These are phyloP conservation scores for Drosophila bocqueti DNA, from an alignment of 1,140 invertebrate genomes.

Conservation along the genomic window DNA sequence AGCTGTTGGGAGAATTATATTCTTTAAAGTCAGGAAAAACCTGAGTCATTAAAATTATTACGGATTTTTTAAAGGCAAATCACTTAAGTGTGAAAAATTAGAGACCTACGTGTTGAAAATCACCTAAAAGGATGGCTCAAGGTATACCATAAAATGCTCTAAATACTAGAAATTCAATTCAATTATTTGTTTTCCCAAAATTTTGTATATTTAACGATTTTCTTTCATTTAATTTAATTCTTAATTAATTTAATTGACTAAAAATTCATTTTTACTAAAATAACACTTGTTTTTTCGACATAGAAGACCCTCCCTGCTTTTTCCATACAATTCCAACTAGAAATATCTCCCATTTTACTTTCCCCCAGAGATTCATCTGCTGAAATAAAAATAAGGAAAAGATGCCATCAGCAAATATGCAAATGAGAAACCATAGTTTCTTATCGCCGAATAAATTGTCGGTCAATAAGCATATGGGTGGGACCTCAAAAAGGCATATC, in stretches of 20 bases:
- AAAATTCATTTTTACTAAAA: not conserved
- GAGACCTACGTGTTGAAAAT: not conserved
- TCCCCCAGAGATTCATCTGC: not conserved
- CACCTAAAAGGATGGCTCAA: not conserved
- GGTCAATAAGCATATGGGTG: slow-evolving; percentile 49
- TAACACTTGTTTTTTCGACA: not conserved
- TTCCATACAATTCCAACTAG: not conserved
- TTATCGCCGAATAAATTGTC: slow-evolving; percentile 47
- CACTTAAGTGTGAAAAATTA: not conserved
- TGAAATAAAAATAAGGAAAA: not conserved
- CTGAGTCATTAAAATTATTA: not conserved
- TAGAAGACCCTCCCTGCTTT: not conserved
- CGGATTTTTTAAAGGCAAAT: not conserved
- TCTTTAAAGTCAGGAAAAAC: not conserved
- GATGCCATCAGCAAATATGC: slow-evolving; percentile 38
- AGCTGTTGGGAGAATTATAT: not conserved
- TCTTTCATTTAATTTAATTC: no score
- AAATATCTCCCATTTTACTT: not conserved
- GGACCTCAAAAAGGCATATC: slow-evolving; percentile 23
- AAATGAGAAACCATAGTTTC: slow-evolving; percentile 33
- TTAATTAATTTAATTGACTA: no score
- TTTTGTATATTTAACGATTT: not conserved
- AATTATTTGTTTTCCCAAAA: no score
- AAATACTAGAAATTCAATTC: not conserved
- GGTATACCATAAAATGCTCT: not conserved